Evolutionary conservation across 2,888 invertebrate species (phyloP), one percentile per base, ranked within the genome.

Genomic region (Dinocampus coccinellae): DNA sequence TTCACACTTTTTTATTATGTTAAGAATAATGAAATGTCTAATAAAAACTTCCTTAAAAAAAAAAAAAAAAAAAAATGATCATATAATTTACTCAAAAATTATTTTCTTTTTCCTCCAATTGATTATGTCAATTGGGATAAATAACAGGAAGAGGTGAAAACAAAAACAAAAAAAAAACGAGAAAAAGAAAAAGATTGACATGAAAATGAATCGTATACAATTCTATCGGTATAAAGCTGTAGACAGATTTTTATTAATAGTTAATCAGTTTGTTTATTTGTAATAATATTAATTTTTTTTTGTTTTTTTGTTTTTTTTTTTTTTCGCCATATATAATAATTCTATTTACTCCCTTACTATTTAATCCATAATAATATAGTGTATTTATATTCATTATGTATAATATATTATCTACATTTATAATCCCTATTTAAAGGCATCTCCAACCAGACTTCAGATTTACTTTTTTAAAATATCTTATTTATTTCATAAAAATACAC

Each of bases 331-430:
- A 82, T 83, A 83, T 83, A 82, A 82, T 81, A 79, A 83, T 84
- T 82, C 82, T 85, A 84, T 85, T 84, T 82, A 83, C 82, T 83
- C 75, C 75, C 79, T 80, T 76, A 77, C 74, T 78, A 75, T 77
- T 75, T 78, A 75, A 80, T 81, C 77, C 78, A 79, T 79, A 78
- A 82, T 84, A 82, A 86, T 86, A 86, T 87, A 86, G 83, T 85
- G 82, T 86, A 86, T 87, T 87, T 87, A 85, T 85, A 82, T 85
- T 85, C 85, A 85, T 81, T 84, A 85, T 86, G 85, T 87, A 86
- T 87, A 86, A 87, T 87, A 87, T 86, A 87, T 85, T 87, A 87
- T 86, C 86, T 87, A 87, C 87, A 87, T 87, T 86, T 86, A 86
- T 86, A 87, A 86, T 87, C 87, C 87, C 87, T 87, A 87, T 87